phyloP scores from a whole-genome alignment of 2,113 vertebrate species.

The Peromyscus leucopus region DNA sequence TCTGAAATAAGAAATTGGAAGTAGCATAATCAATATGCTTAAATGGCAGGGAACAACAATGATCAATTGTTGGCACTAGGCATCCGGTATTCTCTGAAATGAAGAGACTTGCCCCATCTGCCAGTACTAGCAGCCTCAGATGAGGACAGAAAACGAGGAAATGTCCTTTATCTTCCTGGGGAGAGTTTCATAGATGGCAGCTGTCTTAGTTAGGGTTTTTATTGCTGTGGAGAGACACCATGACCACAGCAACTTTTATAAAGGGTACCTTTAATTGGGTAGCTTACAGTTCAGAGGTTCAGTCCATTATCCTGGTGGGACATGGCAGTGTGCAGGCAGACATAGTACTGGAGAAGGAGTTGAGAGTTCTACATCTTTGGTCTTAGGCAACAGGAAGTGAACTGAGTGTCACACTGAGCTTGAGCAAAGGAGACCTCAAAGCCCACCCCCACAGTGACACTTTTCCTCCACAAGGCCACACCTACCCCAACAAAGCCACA shows the following conservation, averaged over 20 bases:
- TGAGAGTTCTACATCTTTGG: neutral
- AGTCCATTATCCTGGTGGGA: neutral
- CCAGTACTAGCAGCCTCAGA: slow-evolving; percentile 40
- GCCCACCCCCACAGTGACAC: neutral
- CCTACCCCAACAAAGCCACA: neutral
- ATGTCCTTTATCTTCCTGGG: slow-evolving; percentile 6
- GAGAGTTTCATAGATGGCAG: slow-evolving; percentile 36
- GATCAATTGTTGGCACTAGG: slow-evolving; percentile 47
- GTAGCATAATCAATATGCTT: slow-evolving; percentile 61
- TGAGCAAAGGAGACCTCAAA: neutral
- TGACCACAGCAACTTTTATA: neutral
- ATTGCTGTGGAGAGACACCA: neutral
- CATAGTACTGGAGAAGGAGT: neutral
- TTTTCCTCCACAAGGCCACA: neutral
- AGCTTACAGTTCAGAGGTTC: neutral
- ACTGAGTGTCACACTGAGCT: neutral
- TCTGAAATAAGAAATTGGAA: slow-evolving; percentile 53
- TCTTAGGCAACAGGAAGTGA: neutral
- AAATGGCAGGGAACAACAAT: slow-evolving; percentile 64
- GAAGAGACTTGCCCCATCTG: slow-evolving; percentile 53
- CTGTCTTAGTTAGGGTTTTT: too few relatives aligned
- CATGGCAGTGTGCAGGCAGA: neutral
- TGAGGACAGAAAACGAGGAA: slow-evolving; percentile 51
- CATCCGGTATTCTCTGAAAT: slow-evolving; percentile 65
- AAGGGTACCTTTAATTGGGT: neutral